Conservation (phyloP, 2,113 vertebrate genomes). For the Dolichallabes microphthalmus region DNA sequence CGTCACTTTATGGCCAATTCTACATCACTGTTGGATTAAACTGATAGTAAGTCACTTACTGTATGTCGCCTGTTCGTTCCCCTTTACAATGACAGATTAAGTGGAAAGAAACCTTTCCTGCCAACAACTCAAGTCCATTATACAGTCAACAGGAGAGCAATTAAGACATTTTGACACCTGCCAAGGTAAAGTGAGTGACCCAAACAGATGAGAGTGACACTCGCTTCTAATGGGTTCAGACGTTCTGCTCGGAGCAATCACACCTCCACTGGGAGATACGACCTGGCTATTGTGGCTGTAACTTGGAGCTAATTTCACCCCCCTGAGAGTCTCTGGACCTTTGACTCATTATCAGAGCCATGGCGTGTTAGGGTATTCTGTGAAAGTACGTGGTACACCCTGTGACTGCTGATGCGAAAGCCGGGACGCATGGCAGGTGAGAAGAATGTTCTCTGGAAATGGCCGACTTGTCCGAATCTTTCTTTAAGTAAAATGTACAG, state of each 20-base stretch:
- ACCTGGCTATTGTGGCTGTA: conserved; percentile 18
- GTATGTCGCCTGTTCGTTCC: background rate
- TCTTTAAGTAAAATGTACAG: background rate
- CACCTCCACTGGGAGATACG: background rate
- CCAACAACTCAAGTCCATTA: background rate
- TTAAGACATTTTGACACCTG: conserved; percentile 33
- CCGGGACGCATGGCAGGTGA: background rate
- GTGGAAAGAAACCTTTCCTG: background rate
- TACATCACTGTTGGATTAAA: background rate
- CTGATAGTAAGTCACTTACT: background rate
- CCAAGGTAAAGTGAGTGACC: conserved; percentile 22
- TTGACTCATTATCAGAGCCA: conserved; percentile 23
- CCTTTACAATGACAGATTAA: background rate
- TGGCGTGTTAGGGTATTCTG: background rate
- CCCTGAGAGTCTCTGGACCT: conserved; percentile 1
- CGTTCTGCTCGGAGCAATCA: conserved; percentile 22
- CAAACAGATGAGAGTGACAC: conserved; percentile 25
- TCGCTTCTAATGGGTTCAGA: conserved; percentile 26
- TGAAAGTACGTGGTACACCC: background rate
- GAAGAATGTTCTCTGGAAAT: background rate
- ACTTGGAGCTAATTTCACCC: conserved; percentile 14
- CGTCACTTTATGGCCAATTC: background rate
- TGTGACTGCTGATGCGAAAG: background rate
- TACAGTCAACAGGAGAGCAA: conserved; percentile 34
- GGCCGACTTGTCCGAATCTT: background rate